Evolutionary conservation across 2,797 vertebrate genomes (phyloP), one percentile per base, ranked within the genome.

Genomic region (Cossypha niveicapilla): DNA sequence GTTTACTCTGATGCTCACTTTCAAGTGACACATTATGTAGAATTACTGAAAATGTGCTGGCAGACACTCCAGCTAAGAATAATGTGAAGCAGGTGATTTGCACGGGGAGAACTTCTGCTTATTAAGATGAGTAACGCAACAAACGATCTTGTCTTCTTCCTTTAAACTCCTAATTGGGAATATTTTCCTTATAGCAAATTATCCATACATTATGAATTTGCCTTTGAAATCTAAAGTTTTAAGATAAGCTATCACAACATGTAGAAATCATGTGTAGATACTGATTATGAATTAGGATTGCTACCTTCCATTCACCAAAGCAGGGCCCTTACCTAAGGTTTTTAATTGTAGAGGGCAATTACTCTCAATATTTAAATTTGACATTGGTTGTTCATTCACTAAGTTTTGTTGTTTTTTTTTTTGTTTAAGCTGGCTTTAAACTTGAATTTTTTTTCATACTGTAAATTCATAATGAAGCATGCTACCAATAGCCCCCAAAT

Each of bases 1-100:
- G 67, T 79, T 94, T 87, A 70, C 62, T 70, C 74, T 71, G 89
- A 79, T 90, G 90, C 66, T 95, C 88, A 58, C 57, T 93, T 92
- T 86, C 57, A 87, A 84, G 45, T 22, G 44, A 34, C 50, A 84
- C 18, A 34, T 81, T 81, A 34, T 32, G 32, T 79, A 65, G 37
- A 88, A 72, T 91, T 79, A 81, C 58, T 86, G 67, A 77, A 93
- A 94, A 80, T 77, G 6, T 58, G 37, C 78, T 80, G 72, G 71
- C 79, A 93, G 61, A 71, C 70, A 60, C 81, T 89, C 15, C 32
- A 76, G 61, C 53, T 89, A 44, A 90, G 76, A 85, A 74, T 74
- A 73, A 45, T 1, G 1, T n/a, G 28, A 87, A 89, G 39, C 63
- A 90, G 74, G 78, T 93, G 81, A 84, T 77, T 67, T 89, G 41